These are phyloP conservation scores for Lathamus discolor DNA, from an alignment of 2,113 vertebrate genomes.

Conservation along the genomic window DNA sequence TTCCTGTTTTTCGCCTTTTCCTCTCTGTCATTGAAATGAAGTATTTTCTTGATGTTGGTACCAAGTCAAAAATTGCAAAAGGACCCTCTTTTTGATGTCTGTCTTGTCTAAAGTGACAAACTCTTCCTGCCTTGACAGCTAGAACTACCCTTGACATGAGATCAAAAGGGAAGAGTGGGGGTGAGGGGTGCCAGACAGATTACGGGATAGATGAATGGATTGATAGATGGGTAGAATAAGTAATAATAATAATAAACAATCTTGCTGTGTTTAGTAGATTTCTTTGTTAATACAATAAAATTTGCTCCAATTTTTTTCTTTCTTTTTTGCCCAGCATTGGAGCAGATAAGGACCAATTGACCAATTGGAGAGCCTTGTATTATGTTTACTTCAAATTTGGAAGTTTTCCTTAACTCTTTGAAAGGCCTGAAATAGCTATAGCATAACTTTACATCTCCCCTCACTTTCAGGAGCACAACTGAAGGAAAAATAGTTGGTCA, in stretches of 20 bases:
- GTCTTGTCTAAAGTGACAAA: neutral
- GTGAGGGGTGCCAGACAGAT: no score
- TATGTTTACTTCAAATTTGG: neutral
- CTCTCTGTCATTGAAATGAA: neutral
- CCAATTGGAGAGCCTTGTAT: neutral
- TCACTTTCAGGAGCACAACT: neutral
- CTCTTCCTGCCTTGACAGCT: neutral
- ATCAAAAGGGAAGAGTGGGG: neutral
- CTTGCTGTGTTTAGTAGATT: neutral
- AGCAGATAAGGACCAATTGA: neutral
- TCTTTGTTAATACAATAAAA: neutral
- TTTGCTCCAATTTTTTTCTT: neutral
- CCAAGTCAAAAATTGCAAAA: neutral
- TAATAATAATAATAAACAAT: no score
- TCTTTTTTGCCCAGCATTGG: neutral
- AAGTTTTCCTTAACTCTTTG: neutral
- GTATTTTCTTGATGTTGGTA: neutral
- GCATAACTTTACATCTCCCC: neutral
- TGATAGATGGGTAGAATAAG: neutral
- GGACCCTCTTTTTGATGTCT: neutral
- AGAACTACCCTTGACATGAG: neutral
- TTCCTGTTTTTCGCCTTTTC: neutral
- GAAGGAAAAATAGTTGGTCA: neutral
- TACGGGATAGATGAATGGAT: neutral
- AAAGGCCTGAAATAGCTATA: neutral